Evolutionary conservation across 1,140 invertebrate genomes (phyloP), one percentile per base, ranked within the genome.

Genomic region (Scaptomyza hsui): DNA sequence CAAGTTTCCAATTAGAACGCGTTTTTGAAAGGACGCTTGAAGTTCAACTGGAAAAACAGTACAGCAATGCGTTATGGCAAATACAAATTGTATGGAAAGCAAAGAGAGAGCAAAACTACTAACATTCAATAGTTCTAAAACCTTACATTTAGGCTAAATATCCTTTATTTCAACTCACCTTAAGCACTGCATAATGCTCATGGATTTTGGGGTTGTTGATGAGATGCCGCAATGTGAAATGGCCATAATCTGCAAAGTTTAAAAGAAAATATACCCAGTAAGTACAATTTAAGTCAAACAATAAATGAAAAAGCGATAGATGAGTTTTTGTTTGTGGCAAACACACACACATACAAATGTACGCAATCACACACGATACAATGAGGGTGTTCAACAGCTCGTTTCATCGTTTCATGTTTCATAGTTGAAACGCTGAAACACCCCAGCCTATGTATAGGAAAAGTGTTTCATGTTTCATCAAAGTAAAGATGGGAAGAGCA

Each of bases 161-260:
- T n/a, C n/a, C n/a, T n/a, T n/a, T n/a, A n/a, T n/a, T n/a, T n/a
- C 47, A 42, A 72, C 73, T 82, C 91, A 95, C 93, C 93, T 94
- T 60, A 96, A 91, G 83, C 95, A 96, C 88, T 96, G 94, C 13
- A 95, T 85, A 39, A 96, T 94, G 72, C 94, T 95, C 65, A 93
- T 83, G 80, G 89, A 85, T 49, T 90, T 90, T 39, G 85, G 62
- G 4, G 91, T 82, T 57, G 92, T 92, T 15, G 92, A 92, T 35
- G 93, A 91, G 51, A 93, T 92, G 74, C 94, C 94, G 63, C 92
- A 94, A 72, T 94, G 93, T 78, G 94, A 95, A 62, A 95, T 92
- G 48, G 94, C 93, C 78, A 95, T 92, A 63, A 95, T 91, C 85
- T 90, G 69, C n/a, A 82, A 80, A 19, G 7, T 4, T 19, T 12